A percentile compares a stretch with the other conserved stretches of the same genome.
Conservation (phyloP, 2,888 invertebrate genomes). For the Neoascia interrupta region DNA sequence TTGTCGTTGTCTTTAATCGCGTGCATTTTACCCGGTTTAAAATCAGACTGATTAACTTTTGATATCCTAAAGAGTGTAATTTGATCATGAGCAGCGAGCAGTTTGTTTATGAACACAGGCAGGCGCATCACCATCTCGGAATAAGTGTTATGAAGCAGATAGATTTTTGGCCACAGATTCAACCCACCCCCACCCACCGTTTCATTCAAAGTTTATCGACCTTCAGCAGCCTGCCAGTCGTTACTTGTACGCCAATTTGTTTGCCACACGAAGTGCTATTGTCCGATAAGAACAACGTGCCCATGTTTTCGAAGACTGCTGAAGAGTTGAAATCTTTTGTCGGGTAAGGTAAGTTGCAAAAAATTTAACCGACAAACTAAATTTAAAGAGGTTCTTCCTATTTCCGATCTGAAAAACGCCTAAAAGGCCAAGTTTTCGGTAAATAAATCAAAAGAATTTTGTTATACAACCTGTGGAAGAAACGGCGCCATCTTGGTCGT, state of each 20-base stretch:
- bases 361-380: slow-evolving; percentile 10
- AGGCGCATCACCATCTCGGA: slow-evolving; percentile 4
- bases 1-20: too few relatives aligned
- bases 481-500: slow-evolving; percentile 45
- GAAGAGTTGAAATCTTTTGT: not conserved
- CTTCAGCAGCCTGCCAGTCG: slow-evolving; percentile 20
- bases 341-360: slow-evolving; percentile 57
- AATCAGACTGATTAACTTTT: too few relatives aligned
- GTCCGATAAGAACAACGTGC: slow-evolving; percentile 17
- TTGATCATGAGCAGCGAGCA: not conserved
- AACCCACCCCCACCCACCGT: not conserved
- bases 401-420: not conserved
- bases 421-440: not conserved
- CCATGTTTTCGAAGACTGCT: slow-evolving; percentile 1
- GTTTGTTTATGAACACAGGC: not conserved
- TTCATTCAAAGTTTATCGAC: slow-evolving; percentile 26
- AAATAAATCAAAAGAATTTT: too few relatives aligned
- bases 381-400: not conserved
- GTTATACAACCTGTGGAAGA: slow-evolving; percentile 25
- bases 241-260: not conserved
- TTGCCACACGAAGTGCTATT: slow-evolving; percentile 13
- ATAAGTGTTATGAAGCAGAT: slow-evolving; percentile 49
- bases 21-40: too few relatives aligned
- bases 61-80: too few relatives aligned
- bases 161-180: slow-evolving; percentile 26